Conservation (phyloP, 2,888 invertebrate species). For the Tenodera sinensis region DNA sequence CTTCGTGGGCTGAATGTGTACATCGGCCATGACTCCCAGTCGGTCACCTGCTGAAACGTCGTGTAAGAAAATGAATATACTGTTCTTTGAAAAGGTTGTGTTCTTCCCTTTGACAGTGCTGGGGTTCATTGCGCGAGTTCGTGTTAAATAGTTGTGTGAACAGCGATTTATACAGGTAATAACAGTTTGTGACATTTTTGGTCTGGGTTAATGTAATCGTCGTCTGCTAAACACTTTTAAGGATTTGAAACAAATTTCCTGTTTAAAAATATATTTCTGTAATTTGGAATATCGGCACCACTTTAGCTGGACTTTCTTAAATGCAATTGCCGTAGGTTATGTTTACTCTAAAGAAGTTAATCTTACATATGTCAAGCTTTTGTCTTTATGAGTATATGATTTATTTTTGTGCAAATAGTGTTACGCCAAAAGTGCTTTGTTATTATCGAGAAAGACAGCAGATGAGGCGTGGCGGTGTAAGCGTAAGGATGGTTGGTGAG, state of each 20-base stretch:
- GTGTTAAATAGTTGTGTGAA: slow-evolving; percentile 16
- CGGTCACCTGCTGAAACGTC: slow-evolving; percentile 32
- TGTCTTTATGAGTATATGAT: background rate
- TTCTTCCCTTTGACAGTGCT: background rate
- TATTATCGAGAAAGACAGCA: background rate
- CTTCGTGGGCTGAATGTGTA: slow-evolving; percentile 16
- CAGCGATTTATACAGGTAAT: background rate
- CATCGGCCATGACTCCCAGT: slow-evolving; percentile 32
- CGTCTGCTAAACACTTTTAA: background rate
- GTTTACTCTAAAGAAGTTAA: background rate
- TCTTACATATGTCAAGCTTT: background rate
- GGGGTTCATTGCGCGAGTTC: background rate
- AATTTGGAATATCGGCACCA: background rate
- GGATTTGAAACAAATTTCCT: background rate
- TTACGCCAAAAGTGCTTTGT: background rate
- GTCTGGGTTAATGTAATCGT: background rate
- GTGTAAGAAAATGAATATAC: slow-evolving; percentile 21
- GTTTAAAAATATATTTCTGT: background rate
- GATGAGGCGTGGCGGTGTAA: background rate
- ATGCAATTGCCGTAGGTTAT: background rate
- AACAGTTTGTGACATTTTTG: background rate
- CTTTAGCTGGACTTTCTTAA: background rate
- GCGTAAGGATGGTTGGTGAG: background rate
- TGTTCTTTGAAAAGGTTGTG: background rate
- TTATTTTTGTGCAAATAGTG: background rate